Evolutionary conservation across 2,888 invertebrate genomes (phyloP).

Genomic region (Erebia ligea): DNA sequence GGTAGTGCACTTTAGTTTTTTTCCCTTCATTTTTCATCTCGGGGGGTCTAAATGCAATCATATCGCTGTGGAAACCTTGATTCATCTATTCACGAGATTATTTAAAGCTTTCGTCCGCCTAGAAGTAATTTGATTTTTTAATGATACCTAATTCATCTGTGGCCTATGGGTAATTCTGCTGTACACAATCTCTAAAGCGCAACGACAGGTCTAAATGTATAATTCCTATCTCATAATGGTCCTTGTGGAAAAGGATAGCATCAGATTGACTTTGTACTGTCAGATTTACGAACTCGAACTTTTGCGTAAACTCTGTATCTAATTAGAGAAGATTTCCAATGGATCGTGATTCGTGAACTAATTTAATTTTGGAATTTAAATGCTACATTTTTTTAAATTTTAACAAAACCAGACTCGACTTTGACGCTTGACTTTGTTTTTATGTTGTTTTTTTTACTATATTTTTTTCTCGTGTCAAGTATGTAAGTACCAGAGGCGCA

Average conservation of each 20-base stretch:
- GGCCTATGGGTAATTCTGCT: too few relatives aligned
- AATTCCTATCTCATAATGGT: too few relatives aligned
- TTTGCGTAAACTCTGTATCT: too few relatives aligned
- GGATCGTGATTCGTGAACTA: background rate
- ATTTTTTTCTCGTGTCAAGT: constrained; percentile 30
- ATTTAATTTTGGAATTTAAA: background rate
- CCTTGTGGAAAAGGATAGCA: too few relatives aligned
- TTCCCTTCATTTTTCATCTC: constrained; percentile 5
- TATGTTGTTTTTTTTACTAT: constrained; percentile 28
- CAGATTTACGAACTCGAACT: too few relatives aligned
- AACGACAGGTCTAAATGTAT: too few relatives aligned
- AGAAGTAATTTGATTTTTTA: background rate
- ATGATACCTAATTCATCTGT: background rate
- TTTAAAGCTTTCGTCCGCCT: background rate
- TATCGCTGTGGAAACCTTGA: constrained; percentile 1
- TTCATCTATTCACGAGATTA: background rate
- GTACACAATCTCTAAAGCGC: too few relatives aligned
- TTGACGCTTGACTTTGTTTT: background rate
- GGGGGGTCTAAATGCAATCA: constrained; percentile 2
- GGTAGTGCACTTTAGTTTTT: constrained; percentile 26
- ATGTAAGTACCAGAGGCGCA: constrained; percentile 53
- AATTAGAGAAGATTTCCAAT: background rate
- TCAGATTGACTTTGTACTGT: too few relatives aligned
- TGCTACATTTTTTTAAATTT: background rate
- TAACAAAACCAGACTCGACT: background rate